phyloP scores from a whole-genome alignment of 2,797 vertebrate genomes.

The Crax fasciolata region DNA sequence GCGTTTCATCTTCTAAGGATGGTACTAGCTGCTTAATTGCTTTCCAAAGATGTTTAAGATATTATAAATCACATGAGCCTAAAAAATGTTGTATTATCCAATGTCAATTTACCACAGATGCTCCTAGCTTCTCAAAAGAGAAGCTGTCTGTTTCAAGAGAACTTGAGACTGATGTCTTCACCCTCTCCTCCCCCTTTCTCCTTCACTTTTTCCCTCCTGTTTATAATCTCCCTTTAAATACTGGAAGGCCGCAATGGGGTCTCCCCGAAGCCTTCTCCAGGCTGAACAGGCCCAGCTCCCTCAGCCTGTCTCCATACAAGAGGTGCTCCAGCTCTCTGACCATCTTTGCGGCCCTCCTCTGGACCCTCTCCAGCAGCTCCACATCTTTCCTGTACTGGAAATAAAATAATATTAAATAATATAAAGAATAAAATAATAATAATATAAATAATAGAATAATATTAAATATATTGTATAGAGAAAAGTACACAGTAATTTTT shows the following conservation, averaged over 20 bases:
- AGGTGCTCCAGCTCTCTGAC: no score
- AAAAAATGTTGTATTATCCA: background rate
- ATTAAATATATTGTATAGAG: background rate
- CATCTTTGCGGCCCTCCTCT: no score
- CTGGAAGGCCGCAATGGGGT: no score
- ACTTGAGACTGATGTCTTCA: background rate
- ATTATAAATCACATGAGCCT: background rate
- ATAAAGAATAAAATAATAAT: background rate
- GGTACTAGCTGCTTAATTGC: background rate
- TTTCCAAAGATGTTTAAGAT: slow-evolving; percentile 16
- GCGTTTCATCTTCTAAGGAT: background rate
- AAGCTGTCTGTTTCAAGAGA: background rate
- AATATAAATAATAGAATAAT: background rate
- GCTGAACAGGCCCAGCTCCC: no score
- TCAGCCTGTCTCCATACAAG: no score
- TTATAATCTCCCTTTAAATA: no score
- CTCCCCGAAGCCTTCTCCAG: no score
- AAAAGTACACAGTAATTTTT: background rate
- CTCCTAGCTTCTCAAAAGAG: background rate
- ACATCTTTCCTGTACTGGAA: no score
- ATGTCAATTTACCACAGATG: background rate
- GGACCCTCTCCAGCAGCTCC: no score
- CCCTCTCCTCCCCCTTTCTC: background rate
- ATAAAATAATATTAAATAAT: no score
- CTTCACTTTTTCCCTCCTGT: background rate